These are phyloP conservation scores for Indri indri DNA, from an alignment of 2,113 vertebrate genomes.

Conservation along the genomic window DNA sequence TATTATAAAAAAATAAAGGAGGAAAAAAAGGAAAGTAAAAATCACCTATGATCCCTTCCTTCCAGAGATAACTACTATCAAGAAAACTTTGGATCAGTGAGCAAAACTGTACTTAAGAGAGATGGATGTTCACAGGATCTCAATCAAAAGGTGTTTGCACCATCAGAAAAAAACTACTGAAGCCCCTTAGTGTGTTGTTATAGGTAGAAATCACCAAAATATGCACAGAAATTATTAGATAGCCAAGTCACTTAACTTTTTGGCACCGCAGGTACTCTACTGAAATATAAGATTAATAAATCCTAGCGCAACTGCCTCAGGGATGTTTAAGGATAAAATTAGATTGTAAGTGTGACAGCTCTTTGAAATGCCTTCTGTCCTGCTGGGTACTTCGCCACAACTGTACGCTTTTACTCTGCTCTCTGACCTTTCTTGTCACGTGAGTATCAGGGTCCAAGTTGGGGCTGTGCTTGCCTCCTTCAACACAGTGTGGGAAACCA, in stretches of 20 bases:
- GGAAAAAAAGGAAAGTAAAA: not conserved
- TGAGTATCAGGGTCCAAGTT: not conserved
- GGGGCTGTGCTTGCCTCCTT: not conserved
- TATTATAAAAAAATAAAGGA: not conserved
- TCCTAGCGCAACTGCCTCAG: not conserved
- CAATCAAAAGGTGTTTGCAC: slow-evolving; percentile 25
- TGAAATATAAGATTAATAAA: slow-evolving; percentile 55
- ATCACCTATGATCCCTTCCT: not conserved
- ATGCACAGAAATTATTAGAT: not conserved
- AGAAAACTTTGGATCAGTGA: not conserved
- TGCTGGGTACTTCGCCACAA: not conserved
- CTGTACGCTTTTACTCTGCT: not conserved
- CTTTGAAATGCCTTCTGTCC: slow-evolving; percentile 43
- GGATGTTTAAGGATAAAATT: slow-evolving; percentile 55
- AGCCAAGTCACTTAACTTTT: not conserved
- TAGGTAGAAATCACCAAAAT: slow-evolving; percentile 41
- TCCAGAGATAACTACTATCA: not conserved
- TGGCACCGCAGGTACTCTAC: not conserved
- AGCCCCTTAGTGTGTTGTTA: not conserved
- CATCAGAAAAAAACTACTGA: not conserved
- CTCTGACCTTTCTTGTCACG: slow-evolving; percentile 34
- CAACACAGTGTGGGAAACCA: not conserved
- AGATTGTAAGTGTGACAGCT: slow-evolving; percentile 9
- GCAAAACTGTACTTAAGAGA: not conserved
- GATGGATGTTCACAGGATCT: not conserved